These are phyloP conservation scores for Stichodactyla helianthus DNA, from an alignment of 64 coral and sea anemone genomes.

Conservation along the genomic window DNA sequence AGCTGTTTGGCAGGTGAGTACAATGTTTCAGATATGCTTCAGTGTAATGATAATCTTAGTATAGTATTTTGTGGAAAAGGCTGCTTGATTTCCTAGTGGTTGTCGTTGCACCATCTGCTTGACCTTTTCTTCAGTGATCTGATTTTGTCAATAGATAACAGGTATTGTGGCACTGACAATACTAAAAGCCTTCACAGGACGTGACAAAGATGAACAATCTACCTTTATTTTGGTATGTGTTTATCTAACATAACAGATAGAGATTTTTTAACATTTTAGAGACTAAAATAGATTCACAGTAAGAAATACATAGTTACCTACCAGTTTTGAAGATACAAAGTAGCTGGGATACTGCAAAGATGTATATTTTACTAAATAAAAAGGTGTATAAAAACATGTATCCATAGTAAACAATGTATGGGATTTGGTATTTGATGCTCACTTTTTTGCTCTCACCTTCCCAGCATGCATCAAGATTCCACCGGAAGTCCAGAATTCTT, in stretches of 20 bases:
- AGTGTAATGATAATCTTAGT: background rate
- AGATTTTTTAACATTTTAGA: too few species aligned
- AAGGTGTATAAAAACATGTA: too few species aligned
- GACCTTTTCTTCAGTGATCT: background rate
- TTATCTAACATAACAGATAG: background rate
- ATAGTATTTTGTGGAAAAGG: background rate
- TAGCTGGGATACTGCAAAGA: too few species aligned
- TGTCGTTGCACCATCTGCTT: background rate
- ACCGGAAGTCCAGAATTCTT: too few species aligned
- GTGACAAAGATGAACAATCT: slow-evolving; percentile 15
- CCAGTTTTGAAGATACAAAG: too few species aligned
- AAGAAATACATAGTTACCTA: too few species aligned
- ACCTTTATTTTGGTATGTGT: slow-evolving; percentile 43
- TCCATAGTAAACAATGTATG: too few species aligned
- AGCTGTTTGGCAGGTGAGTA: slow-evolving; percentile 69
- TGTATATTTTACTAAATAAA: too few species aligned
- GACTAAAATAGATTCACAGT: too few species aligned
- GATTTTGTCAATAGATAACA: slow-evolving; percentile 17
- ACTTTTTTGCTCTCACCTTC: too few species aligned
- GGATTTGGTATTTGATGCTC: too few species aligned
- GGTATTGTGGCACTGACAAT: slow-evolving; percentile 45
- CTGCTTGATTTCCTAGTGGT: background rate
- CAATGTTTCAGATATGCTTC: background rate
- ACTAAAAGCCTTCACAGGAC: slow-evolving; percentile 12
- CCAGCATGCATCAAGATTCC: too few species aligned